A percentile compares a stretch with the other conserved stretches of the same genome.
phyloP scores from a whole-genome alignment of 1,140 invertebrate genomes.

The Aethina tumida region DNA sequence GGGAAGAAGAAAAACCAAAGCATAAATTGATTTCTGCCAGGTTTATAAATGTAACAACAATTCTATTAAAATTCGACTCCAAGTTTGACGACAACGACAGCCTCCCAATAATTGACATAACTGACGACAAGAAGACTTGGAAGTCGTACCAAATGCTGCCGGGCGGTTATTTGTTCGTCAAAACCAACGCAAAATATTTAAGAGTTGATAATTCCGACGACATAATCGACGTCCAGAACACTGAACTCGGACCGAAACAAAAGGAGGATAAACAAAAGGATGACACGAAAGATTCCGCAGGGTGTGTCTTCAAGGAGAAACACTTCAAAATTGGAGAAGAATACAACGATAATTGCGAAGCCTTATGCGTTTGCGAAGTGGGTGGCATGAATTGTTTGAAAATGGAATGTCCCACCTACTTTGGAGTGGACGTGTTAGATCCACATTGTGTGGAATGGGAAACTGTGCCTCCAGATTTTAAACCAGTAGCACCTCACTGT shows the following conservation, averaged over 20 bases:
- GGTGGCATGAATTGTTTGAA: conserved; percentile 61
- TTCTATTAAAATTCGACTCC: conserved; percentile 32
- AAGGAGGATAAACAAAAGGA: conserved; percentile 8
- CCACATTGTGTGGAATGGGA: conserved; percentile 79
- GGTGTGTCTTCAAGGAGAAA: conserved; percentile 48
- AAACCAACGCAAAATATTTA: conserved; percentile 29
- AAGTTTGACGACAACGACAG: conserved; percentile 28
- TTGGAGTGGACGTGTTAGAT: conserved; percentile 71
- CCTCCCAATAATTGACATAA: conserved; percentile 31
- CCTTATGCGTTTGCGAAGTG: conserved; percentile 59
- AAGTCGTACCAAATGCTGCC: conserved; percentile 30
- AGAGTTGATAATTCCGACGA: conserved; percentile 28
- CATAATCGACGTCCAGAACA: conserved; percentile 22
- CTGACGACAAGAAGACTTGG: conserved; percentile 36
- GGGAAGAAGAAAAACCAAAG: conserved; percentile 12
- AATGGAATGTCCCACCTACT: conserved; percentile 71
- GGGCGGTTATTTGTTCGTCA: conserved; percentile 29
- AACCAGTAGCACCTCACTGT: conserved; percentile 65
- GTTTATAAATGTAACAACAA: conserved; percentile 32
- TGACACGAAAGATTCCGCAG: conserved; percentile 6
- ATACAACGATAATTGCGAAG: conserved; percentile 67
- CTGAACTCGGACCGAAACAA: conserved; percentile 3
- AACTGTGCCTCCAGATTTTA: conserved; percentile 58
- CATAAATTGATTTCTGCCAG: conserved; percentile 32
- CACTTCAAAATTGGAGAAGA: conserved; percentile 40